These are phyloP conservation scores for Tragelaphus imberbis DNA, from an alignment of 2,113 vertebrate genomes.

Conservation along the genomic window DNA sequence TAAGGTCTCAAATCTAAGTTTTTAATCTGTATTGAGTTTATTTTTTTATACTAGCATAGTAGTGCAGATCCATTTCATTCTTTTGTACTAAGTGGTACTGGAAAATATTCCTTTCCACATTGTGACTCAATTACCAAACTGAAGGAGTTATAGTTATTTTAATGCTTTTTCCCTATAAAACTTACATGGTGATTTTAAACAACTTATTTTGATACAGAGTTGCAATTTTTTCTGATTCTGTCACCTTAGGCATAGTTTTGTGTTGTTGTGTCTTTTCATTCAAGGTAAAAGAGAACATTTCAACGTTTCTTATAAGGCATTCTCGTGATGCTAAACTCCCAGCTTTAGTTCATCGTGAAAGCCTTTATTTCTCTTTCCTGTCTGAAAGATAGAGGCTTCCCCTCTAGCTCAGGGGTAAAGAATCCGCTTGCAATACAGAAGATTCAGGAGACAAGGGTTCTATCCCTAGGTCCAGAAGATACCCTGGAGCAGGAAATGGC, in stretches of 20 bases:
- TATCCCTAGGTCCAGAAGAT: fast-evolving
- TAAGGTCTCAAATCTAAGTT: neutral
- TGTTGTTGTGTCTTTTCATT: neutral
- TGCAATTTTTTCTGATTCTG: neutral
- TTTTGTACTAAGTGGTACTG: neutral
- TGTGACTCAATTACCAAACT: neutral
- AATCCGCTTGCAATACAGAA: neutral
- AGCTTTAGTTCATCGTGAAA: neutral
- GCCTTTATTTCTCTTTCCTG: neutral
- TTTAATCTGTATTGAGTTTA: neutral
- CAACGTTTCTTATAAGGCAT: neutral
- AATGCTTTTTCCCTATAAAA: neutral
- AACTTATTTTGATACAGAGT: neutral
- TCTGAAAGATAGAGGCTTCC: neutral
- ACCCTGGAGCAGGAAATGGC: neutral
- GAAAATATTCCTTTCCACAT: neutral
- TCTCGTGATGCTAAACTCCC: neutral
- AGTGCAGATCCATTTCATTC: neutral
- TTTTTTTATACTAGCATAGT: neutral
- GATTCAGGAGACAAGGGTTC: neutral
- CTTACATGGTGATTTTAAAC: neutral
- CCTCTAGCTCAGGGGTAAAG: neutral
- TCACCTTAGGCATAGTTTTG: neutral
- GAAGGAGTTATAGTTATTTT: neutral
- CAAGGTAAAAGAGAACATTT: neutral